A percentile compares a stretch with the other conserved stretches of the same genome.
phyloP scores from a whole-genome alignment of 1,140 invertebrate species.

The Teleogryllus occipitalis region DNA sequence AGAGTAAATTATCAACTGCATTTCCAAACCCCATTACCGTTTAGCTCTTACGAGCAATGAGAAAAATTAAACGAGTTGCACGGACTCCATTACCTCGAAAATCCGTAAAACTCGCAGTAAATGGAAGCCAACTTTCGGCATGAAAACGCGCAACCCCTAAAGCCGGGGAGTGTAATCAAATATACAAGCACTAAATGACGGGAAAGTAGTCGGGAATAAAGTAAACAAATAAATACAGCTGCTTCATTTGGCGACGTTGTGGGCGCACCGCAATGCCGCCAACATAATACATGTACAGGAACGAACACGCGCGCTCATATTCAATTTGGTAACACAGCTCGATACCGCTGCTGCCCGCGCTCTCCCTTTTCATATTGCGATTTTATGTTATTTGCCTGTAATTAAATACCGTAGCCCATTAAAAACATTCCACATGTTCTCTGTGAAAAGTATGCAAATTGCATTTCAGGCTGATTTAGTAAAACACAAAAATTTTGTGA shows the following conservation, averaged over 20 bases:
- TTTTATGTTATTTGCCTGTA: not conserved
- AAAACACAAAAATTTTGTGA: not conserved
- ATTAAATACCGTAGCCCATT: not conserved
- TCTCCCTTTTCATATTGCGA: not conserved
- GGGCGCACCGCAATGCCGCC: not conserved
- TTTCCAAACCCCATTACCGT: no score
- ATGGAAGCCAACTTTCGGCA: no score
- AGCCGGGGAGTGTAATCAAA: no score
- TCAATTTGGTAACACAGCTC: not conserved
- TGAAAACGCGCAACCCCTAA: no score
- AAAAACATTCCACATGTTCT: not conserved
- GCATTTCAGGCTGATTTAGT: not conserved
- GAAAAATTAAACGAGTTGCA: no score
- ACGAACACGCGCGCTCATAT: not conserved
- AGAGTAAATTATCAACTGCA: no score
- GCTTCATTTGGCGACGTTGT: not conserved
- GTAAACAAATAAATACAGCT: not conserved
- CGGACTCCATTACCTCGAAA: no score
- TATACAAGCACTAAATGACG: no score
- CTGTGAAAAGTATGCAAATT: conserved; percentile 1
- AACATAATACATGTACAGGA: not conserved
- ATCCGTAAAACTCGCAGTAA: no score
- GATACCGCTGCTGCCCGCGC: not conserved
- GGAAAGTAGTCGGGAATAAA: no score
- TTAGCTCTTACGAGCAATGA: no score